Evolutionary conservation across 2,797 vertebrate species (phyloP), one percentile per base, ranked within the genome.

Genomic region (Lagocephalus sceleratus): DNA sequence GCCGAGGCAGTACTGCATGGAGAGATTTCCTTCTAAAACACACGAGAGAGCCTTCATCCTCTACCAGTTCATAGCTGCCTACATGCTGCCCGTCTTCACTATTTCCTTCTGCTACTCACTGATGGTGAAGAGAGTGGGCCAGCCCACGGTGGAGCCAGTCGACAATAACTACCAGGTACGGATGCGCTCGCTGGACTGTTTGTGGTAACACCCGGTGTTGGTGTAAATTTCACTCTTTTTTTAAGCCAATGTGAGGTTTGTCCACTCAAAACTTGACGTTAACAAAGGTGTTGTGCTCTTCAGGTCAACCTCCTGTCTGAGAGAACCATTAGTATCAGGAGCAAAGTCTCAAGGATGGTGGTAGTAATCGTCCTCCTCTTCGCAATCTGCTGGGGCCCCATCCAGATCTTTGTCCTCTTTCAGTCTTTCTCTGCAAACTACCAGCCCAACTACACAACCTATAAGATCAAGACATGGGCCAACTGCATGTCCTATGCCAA

Each of bases 401-500:
- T 93, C 70, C 92, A 93, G 74, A 88, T 92, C 57, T 92, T 93
- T 1, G 78, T 84, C 68, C 88, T 93, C 20, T 91, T 91, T 56
- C 92, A 93, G 69, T 92, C 91, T 4, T 92, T 93, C 73, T 87
- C 92, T 67, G 89, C 90, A 2, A 80, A 89, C 74, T 94, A 91
- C 74, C 85, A 70, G 46, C 76, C 83, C 51, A 92, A 89, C 75
- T 94, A 94, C 25, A 63, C 87, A 60, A 92, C 91, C 3, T 94
- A 94, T 74, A 94, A 94, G 81, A 92, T 94, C 82, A 94, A 94
- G 77, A 94, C 92, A 0, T 94, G 93, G 93, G 93, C 92, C 64
- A 93, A 94, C 84, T 94, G 93, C 73, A 94, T 94, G 93, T 94
- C 93, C 7, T 94, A 94, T 2, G 91, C 92, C 72, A 94, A 94